Evolutionary conservation across 2,888 invertebrate genomes (phyloP).

Genomic region (Patella depressa): DNA sequence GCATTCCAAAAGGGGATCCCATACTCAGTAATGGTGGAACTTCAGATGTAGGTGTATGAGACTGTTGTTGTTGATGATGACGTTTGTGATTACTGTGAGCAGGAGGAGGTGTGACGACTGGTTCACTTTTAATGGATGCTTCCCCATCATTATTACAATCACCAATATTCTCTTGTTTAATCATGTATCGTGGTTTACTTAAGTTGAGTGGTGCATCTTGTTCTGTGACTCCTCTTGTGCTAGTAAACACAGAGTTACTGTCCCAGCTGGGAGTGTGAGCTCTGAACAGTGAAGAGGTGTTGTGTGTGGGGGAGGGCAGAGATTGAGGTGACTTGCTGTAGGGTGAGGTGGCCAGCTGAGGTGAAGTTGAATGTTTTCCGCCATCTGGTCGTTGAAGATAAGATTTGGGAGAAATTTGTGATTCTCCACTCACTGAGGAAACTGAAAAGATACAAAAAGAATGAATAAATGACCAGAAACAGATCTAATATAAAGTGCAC

Average conservation of each 20-base stretch:
- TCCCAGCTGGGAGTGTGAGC: constrained; percentile 25
- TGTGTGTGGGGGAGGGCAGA: constrained; percentile 46
- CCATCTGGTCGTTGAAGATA: constrained; percentile 35
- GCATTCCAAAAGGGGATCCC: constrained; percentile 54
- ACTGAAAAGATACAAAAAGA: constrained; percentile 37
- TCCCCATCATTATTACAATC: constrained; percentile 23
- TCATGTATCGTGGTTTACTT: constrained; percentile 81
- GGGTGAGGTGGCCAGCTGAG: constrained; percentile 48
- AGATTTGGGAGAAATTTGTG: constrained; percentile 34
- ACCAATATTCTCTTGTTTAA: constrained; percentile 31
- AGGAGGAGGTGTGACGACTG: constrained; percentile 56
- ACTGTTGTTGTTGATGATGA: constrained; percentile 19
- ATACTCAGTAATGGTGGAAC: constrained; percentile 40
- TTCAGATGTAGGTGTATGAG: constrained; percentile 29
- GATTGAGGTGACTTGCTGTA: constrained; percentile 44
- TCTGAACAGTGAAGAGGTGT: constrained; percentile 35
- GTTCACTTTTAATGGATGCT: constrained; percentile 34
- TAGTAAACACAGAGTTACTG: constrained; percentile 17
- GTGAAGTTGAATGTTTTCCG: constrained; percentile 44
- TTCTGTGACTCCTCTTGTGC: constrained; percentile 33
- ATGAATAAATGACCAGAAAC: too few relatives aligned
- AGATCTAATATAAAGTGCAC: too few relatives aligned
- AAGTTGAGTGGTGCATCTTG: constrained; percentile 88
- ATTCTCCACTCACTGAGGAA: constrained; percentile 34
- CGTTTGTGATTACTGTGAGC: constrained; percentile 59